A percentile compares a stretch with the other conserved stretches of the same genome.
Evolutionary conservation across 2,888 invertebrate species (phyloP).

Genomic region (Drosophila nr. perissopoda): DNA sequence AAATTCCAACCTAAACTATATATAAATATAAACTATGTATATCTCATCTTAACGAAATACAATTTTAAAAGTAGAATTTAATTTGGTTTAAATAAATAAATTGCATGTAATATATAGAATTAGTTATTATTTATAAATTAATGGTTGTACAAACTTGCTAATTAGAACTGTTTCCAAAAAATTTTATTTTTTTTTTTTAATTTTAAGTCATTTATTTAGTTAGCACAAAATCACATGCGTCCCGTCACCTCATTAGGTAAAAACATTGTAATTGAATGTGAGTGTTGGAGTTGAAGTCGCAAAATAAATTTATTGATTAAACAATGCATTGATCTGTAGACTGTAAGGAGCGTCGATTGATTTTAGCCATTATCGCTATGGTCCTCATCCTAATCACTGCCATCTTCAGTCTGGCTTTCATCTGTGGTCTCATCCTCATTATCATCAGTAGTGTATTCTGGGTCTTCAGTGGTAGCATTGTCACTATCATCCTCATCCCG

Average conservation of each 20-base stretch:
- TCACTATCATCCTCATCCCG: not conserved
- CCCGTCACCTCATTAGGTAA: not conserved
- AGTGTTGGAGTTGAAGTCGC: not conserved
- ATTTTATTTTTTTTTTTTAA: not conserved
- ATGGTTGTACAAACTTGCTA: not conserved
- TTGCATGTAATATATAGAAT: not conserved
- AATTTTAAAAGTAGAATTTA: not conserved
- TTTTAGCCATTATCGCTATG: not conserved
- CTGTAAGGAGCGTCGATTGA: too few species aligned
- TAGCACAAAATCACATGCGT: not conserved
- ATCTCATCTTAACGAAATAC: not conserved
- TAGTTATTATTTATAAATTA: not conserved
- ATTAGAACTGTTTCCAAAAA: not conserved
- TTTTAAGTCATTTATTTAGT: not conserved
- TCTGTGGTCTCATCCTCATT: not conserved
- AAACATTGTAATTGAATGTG: not conserved
- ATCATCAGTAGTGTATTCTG: not conserved
- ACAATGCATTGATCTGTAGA: not conserved
- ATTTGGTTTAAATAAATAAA: not conserved
- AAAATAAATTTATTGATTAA: conserved; percentile 12
- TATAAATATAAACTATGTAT: not conserved
- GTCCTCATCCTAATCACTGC: not conserved
- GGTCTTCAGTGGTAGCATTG: not conserved
- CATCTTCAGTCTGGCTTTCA: not conserved
- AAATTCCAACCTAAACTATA: too few species aligned